A percentile compares a stretch with the other conserved stretches of the same genome.
Evolutionary conservation across 2,113 vertebrate genomes (phyloP).

Genomic region (Narcine bancroftii): DNA sequence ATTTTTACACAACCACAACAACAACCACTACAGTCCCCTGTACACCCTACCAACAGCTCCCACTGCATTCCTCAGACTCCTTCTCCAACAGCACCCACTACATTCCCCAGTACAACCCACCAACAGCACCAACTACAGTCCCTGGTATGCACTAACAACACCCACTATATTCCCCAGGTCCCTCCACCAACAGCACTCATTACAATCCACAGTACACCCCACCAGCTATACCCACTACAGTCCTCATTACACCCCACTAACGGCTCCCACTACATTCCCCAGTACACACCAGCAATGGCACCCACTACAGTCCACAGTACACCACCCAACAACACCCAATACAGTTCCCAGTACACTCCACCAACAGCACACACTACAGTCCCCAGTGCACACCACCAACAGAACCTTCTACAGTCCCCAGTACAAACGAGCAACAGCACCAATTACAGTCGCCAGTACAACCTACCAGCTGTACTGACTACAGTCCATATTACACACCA

Average conservation of each 20-base stretch:
- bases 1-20: too few species aligned
- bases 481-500: too few species aligned
- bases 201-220: neutral
- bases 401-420: too few species aligned
- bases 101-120: neutral
- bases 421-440: too few species aligned
- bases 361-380: neutral
- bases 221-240: neutral
- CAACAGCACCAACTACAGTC: neutral
- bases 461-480: too few species aligned
- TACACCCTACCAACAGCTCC: neutral
- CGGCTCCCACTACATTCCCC: neutral
- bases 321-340: neutral
- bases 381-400: neutral
- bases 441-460: too few species aligned
- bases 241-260: neutral
- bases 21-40: too few species aligned
- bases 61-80: too few species aligned
- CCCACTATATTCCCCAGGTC: neutral
- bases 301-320: neutral
- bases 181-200: neutral
- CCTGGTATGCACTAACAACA: neutral
- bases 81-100: neutral
- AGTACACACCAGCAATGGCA: too few species aligned
- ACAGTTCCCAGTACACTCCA: neutral